A percentile compares a stretch with the other conserved stretches of the same genome.
Evolutionary conservation across 2,888 invertebrate genomes (phyloP).

Genomic region (Pomacea canaliculata): DNA sequence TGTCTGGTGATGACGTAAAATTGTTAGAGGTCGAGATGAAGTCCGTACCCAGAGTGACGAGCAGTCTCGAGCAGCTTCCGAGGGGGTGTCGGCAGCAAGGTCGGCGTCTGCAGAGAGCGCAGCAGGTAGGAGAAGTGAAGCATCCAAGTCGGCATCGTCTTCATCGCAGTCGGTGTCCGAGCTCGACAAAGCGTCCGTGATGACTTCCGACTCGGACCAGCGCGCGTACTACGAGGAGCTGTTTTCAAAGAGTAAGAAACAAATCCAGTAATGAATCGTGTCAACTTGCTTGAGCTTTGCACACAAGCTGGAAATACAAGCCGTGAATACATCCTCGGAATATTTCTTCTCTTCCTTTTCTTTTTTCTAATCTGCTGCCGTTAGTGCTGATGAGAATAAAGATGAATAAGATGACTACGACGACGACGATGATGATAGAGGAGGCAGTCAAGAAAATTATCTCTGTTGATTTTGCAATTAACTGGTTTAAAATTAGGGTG

Average conservation of each 20-base stretch:
- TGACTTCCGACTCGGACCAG: constrained; percentile 12
- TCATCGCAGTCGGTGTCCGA: neutral
- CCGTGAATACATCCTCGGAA: too few species aligned
- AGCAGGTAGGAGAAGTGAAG: neutral
- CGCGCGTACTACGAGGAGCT: constrained; percentile 9
- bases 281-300: too few species aligned
- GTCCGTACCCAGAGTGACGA: too few species aligned
- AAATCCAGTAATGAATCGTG: too few species aligned
- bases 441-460: too few species aligned
- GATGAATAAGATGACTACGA: neutral
- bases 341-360: neutral
- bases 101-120: neutral
- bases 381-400: too few species aligned
- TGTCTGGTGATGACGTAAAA: too few species aligned
- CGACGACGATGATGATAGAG: too few species aligned
- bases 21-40: too few species aligned
- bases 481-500: too few species aligned
- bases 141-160: neutral
- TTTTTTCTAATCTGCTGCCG: neutral
- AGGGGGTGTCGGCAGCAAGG: neutral
- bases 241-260: constrained; percentile 12
- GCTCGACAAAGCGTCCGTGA: constrained; percentile 14
- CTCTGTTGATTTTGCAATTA: too few species aligned
- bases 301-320: too few species aligned
- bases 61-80: neutral